Base-by-base conservation (phyloP, 1,140 invertebrate species). In the Megalonaias nervosa region DNA sequence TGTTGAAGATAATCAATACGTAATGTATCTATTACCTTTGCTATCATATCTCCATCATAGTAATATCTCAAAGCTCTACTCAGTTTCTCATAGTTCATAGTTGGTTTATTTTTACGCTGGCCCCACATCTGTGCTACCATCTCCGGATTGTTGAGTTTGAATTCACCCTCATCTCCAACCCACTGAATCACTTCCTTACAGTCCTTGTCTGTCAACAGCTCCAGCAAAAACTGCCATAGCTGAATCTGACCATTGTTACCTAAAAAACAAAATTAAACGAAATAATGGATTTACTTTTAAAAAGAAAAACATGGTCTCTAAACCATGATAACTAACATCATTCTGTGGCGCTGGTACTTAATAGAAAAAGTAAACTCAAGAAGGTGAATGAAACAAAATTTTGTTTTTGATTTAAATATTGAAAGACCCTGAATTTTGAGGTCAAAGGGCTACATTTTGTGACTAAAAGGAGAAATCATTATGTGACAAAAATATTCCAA, bases 1-100 rank as follows among this genome's bases (percentile, higher is more conserved):
- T 5, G 2, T 31, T 31, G 5, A 48, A 9, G 6, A 48, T 48
- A 48, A 67, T 67, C n/a, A 67, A 21, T 31, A 9, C 1, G 15
- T 21, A 31, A 67, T 31, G 38, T 21, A n/a, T 48, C 38, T 9
- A 48, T n/a, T 71, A 90, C 90, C 91, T 99, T 99, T 89, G 99
- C 97, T 83, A 99, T 99, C 86, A 99, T 99, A 90, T 99, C 99
- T 89, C 99, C 99, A 91, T 99, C 97, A 88, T 99, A 99, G 89
- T 99, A 99, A 89, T 99, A 99, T 68, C 98, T 95, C n/a, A 99
- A 93, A 23, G 97, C 97, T 57, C 98, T 94, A 75, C 96, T 98
- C 75, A 99, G 92, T 89, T 99, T 99, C 91, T 99, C 97, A 89
- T 99, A 99, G 91, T 99, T 99, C 97, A 99, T 99, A 90, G 98